Base-by-base conservation (phyloP, 2,113 vertebrate genomes). In the Triplophysa tibetana region DNA sequence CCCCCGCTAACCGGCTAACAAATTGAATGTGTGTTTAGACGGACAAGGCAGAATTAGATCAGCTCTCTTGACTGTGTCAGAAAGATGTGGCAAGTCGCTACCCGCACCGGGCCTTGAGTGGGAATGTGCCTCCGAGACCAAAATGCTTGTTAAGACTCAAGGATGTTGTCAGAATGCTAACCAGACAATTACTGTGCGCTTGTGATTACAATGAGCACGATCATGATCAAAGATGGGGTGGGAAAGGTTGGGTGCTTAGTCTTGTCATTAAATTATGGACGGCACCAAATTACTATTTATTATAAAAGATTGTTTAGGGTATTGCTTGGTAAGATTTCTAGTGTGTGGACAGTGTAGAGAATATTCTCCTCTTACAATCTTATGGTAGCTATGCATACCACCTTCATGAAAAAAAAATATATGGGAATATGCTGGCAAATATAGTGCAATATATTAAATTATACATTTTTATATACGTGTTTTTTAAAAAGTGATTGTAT, bases 1-100 rank as follows among this genome's bases (percentile, higher is more conserved):
- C 90, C 90, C 88, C 86, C 89, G 89, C 86, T 87, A 90, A 85
- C 87, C 81, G 84, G 86, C 89, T 89, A 89, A 92, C 90, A 92
- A 92, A 92, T 91, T 92, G 91, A 92, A 93, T 92, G 90, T 90
- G 89, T 92, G 91, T 90, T 90, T 91, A 90, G 90, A 92, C 87
- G 90, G 89, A 90, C 83, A 85, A 86, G 89, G 82, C 87, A 89
- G 90, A 92, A 91, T 92, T 92, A 91, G 91, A 92, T 92, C 90
- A 92, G 88, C 85, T 87, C 85, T 90, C 88, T 87, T 88, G 91
- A 91, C 91, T 89, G 90, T 90, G 89, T 92, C 88, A 84, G 90
- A 91, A 88, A 90, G 78, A 86, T 87, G 88, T 89, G 85, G 88
- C 77, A 86, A 88, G 83, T 89, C 82, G 86, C 88, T 86, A 89